Base-by-base conservation (phyloP, 1,140 invertebrate species). In the Platyura marginata region DNA sequence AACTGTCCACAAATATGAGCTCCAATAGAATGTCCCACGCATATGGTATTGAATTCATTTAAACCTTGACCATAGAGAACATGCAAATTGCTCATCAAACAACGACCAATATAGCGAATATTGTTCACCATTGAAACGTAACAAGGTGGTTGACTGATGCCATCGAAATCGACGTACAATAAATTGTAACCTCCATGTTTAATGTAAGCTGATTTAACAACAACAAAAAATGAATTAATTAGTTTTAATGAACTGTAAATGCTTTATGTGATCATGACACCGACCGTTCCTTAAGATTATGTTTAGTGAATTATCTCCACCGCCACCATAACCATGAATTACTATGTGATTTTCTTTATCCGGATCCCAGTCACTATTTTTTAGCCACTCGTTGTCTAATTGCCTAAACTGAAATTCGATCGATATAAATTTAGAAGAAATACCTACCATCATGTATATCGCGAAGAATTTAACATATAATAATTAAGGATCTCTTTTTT, bases 21-120 rank as follows among this genome's bases (percentile, higher is more conserved):
- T 46, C 79, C 79, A 11, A 83, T 62, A 1, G 77, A 80, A 55
- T 81, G 79, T 0, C 80, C 80, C 2, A 83, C 74, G 53, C 80
- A 82, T n/a, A n/a, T n/a, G n/a, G n/a, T n/a, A 1, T 73, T 79
- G 6, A 77, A 70, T 10, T 61, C 55, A 13, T 68, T 60, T 1
- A 76, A 68, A 0, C 79, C 79, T 2, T 69, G 63, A 19, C 63
- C 59, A 8, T 75, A 62, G 16, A 85, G 59, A 2, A 61, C 65
- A 0, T 68, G 71, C 3, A 84, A 45, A 4, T 75, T 64, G 9
- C 68, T 62, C 0, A 74, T 76, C 0, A 72, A 63, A 48, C 78
- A 81, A 29, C 67, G 65, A 0, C 75, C 77, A 1, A 79, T 77
- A 0, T 75, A 68, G 36, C 68, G 66, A 43, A 81, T 66, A 57